Conservation (phyloP, 2,888 invertebrate genomes). For the Drosophila barbarae region DNA sequence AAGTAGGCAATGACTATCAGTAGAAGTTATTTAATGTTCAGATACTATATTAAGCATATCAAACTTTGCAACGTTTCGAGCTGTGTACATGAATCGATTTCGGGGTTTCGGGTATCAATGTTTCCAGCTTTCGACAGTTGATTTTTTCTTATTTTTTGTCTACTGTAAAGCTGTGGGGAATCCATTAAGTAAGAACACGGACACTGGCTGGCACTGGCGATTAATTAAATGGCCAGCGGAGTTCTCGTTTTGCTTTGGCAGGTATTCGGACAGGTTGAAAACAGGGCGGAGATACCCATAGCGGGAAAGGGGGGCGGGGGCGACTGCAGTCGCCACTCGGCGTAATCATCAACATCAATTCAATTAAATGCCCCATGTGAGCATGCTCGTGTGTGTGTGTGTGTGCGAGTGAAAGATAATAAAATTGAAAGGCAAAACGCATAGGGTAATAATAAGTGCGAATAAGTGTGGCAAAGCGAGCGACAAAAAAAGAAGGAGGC, state of each 20-base stretch:
- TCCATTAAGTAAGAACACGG: conserved; percentile 45
- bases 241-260: conserved; percentile 37
- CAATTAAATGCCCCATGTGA: conserved; percentile 46
- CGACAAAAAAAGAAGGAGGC: conserved; percentile 7
- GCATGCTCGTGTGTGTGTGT: not conserved
- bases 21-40: not conserved
- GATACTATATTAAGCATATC: no score
- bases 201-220: conserved; percentile 21
- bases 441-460: conserved; percentile 44
- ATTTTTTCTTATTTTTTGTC: conserved; percentile 2
- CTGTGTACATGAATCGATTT: conserved; percentile 20
- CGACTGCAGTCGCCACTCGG: conserved; percentile 46
- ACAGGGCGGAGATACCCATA: not conserved
- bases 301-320: not conserved
- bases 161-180: conserved; percentile 41
- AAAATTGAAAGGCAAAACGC: conserved; percentile 37
- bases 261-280: conserved; percentile 28
- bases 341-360: conserved; percentile 56
- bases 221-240: conserved; percentile 48
- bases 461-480: conserved; percentile 47
- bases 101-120: conserved; percentile 11
- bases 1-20: not conserved
- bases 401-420: conserved; percentile 44
- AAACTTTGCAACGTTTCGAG: not conserved
- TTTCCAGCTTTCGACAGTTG: conserved; percentile 3